Evolutionary conservation across 2,797 vertebrate species (phyloP).

Genomic region (Poliocrania exsul): DNA sequence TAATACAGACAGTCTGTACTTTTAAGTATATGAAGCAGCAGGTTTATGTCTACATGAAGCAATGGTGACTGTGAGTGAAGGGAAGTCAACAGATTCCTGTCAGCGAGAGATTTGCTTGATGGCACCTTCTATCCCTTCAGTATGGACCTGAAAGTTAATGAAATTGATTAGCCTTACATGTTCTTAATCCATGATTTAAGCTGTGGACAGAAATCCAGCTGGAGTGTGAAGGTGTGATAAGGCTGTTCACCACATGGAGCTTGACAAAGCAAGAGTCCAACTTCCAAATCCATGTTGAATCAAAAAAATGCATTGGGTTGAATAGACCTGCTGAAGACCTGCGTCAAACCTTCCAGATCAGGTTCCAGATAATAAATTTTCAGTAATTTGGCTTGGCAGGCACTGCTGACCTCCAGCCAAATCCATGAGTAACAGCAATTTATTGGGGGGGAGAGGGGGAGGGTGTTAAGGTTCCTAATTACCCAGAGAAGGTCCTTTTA

Average conservation of each 20-base stretch:
- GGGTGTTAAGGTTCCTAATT: neutral
- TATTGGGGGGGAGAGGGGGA: neutral
- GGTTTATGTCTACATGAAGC: neutral
- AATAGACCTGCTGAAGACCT: neutral
- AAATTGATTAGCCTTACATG: neutral
- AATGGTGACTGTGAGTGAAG: neutral
- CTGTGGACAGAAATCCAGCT: neutral
- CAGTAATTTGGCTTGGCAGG: conserved; percentile 18
- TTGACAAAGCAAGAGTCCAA: neutral
- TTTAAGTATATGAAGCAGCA: neutral
- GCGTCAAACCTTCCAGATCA: neutral
- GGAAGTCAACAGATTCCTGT: neutral
- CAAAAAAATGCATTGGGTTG: neutral
- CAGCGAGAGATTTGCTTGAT: neutral
- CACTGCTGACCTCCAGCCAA: conserved; percentile 8
- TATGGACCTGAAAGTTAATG: neutral
- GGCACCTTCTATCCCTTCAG: neutral
- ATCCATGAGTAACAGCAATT: neutral
- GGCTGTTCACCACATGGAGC: neutral
- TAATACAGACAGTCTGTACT: neutral
- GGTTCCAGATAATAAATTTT: conserved; percentile 8
- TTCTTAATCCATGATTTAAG: neutral
- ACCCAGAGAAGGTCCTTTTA: neutral
- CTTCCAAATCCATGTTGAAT: neutral
- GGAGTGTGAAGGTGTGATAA: neutral